Evolutionary conservation across 1,140 invertebrate genomes (phyloP).

Genomic region (Aphelinus certus): DNA sequence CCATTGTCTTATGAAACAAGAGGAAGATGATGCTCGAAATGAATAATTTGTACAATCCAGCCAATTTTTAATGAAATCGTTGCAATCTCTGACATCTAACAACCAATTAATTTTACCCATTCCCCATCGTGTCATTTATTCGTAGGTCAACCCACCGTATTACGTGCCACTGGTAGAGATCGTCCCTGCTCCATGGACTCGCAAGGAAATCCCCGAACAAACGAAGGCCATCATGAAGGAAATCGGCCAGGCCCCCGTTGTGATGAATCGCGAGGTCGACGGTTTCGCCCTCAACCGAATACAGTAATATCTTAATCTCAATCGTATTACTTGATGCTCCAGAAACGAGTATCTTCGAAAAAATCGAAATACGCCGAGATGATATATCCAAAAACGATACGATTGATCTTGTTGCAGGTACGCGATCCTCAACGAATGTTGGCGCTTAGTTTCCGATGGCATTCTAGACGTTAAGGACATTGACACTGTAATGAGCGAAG

Average conservation of each 20-base stretch:
- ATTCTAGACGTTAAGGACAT: constrained; percentile 88
- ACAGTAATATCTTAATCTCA: constrained; percentile 71
- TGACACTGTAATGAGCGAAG: constrained; percentile 93
- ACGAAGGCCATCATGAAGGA: constrained; percentile 83
- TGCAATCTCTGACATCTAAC: not conserved
- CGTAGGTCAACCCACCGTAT: constrained; percentile 92
- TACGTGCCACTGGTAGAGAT: constrained; percentile 94
- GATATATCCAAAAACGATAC: not conserved
- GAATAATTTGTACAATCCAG: no score
- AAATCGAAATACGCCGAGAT: no score
- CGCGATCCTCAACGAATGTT: constrained; percentile 92
- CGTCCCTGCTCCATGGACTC: constrained; percentile 91
- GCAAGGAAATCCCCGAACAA: constrained; percentile 73
- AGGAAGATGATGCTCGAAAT: no score
- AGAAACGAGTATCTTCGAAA: no score
- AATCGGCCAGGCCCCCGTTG: constrained; percentile 91
- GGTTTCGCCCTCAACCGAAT: constrained; percentile 95
- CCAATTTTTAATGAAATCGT: no score
- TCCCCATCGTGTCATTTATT: not conserved
- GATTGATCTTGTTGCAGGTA: constrained; percentile 70
- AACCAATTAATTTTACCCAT: constrained; percentile 4
- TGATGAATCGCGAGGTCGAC: constrained; percentile 84
- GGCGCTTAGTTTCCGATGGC: constrained; percentile 85
- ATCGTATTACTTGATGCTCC: no score
- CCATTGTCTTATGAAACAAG: no score